These are phyloP conservation scores for Acleris holmiana DNA, from an alignment of 2,888 invertebrate genomes.

Conservation along the genomic window DNA sequence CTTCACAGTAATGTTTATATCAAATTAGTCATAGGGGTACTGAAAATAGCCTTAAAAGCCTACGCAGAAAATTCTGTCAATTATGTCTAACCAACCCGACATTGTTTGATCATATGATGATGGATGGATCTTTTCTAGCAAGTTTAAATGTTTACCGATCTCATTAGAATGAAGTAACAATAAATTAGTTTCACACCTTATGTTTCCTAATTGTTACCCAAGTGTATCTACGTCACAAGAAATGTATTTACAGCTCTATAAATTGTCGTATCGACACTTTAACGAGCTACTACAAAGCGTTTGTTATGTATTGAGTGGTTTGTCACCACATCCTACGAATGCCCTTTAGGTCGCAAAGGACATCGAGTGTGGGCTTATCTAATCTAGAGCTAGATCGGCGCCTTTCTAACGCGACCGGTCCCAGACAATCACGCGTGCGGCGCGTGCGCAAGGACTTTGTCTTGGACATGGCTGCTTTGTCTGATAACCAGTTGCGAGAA, in stretches of 20 bases:
- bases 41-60: no score
- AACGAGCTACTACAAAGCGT: constrained; percentile 2
- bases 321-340: constrained; percentile 34
- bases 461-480: constrained; percentile 20
- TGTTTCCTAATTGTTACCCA: no score
- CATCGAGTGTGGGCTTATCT: constrained; percentile 43
- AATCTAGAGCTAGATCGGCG: constrained; percentile 42
- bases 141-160: no score
- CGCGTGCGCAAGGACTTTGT: constrained; percentile 41
- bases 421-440: constrained; percentile 45
- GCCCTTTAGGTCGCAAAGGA: constrained; percentile 43
- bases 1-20: no score
- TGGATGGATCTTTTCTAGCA: no score
- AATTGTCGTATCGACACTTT: constrained; percentile 7
- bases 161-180: no score
- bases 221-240: neutral
- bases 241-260: constrained; percentile 13
- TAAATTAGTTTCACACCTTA: no score
- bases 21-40: no score
- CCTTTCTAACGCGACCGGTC: constrained; percentile 51
- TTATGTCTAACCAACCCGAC: no score
- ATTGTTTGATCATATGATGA: no score
- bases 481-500: constrained; percentile 6
- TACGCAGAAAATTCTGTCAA: no score
- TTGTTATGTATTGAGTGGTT: constrained; percentile 20